These are phyloP conservation scores for Acridotheres tristis DNA, from an alignment of 2,797 vertebrate species.

Conservation along the genomic window DNA sequence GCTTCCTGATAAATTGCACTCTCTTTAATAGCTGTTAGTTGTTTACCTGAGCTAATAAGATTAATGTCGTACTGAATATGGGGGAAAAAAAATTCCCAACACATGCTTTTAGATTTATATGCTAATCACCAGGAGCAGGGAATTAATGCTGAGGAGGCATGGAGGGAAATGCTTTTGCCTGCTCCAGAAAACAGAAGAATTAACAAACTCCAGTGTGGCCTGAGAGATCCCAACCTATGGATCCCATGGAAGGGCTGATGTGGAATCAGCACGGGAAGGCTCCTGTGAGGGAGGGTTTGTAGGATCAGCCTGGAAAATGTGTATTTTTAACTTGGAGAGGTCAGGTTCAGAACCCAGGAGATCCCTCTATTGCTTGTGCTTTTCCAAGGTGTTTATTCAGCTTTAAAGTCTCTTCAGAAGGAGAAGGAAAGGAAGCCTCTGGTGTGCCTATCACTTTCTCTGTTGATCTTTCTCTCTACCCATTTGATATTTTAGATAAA, in stretches of 20 bases:
- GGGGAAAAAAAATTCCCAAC: background rate
- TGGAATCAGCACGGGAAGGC: fast-evolving
- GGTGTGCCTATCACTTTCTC: slow-evolving; percentile 57
- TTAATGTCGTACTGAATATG: slow-evolving; percentile 1
- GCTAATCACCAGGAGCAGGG: background rate
- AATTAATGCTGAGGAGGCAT: background rate
- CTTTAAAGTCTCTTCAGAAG: slow-evolving; percentile 60
- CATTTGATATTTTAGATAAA: slow-evolving; percentile 67
- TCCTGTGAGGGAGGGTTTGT: background rate
- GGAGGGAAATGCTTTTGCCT: background rate
- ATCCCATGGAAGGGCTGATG: fast-evolving
- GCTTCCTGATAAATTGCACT: background rate
- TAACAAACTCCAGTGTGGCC: background rate
- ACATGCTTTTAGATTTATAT: slow-evolving; percentile 26
- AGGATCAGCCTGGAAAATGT: slow-evolving; percentile 42
- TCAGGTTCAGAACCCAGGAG: slow-evolving; percentile 64
- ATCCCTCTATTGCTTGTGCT: slow-evolving; percentile 57
- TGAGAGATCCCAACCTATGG: background rate
- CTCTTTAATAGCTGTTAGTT: background rate
- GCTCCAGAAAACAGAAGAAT: background rate
- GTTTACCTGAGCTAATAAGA: slow-evolving; percentile 58
- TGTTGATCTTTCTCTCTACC: slow-evolving; percentile 47
- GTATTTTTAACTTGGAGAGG: slow-evolving; percentile 54
- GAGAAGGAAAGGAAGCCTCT: slow-evolving; percentile 38
- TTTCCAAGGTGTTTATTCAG: slow-evolving; percentile 70